These are phyloP conservation scores for Morinoia aosen DNA, from an alignment of 2,888 invertebrate species.

Conservation along the genomic window DNA sequence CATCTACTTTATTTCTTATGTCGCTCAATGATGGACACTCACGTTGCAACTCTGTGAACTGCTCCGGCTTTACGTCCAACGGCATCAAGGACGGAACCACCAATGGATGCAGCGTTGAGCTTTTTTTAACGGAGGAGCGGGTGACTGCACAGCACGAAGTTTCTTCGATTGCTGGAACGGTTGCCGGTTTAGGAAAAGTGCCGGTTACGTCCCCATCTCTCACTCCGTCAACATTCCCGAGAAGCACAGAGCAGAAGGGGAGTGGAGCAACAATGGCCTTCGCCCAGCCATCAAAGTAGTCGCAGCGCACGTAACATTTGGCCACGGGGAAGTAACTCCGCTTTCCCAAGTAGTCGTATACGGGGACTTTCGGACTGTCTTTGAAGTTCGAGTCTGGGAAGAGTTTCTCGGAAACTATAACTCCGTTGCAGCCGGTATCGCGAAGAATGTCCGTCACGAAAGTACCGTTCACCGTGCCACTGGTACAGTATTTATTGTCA, in stretches of 20 bases:
- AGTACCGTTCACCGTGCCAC: slow-evolving; percentile 43
- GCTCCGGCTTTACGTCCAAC: too few relatives aligned
- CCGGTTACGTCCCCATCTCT: neutral
- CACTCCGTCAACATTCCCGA: slow-evolving; percentile 42
- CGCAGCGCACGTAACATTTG: neutral
- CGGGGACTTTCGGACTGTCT: slow-evolving; percentile 2
- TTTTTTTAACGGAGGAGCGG: neutral
- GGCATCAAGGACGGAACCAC: neutral
- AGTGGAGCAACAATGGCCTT: slow-evolving; percentile 53
- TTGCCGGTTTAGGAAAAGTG: too few relatives aligned
- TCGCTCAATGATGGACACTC: slow-evolving; percentile 4
- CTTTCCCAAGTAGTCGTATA: slow-evolving; percentile 41
- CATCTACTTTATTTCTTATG: neutral
- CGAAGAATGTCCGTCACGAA: too few relatives aligned
- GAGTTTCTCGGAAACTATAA: slow-evolving; percentile 40
- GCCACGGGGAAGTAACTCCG: neutral
- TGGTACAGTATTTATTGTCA: neutral
- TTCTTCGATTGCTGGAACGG: neutral
- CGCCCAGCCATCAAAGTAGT: slow-evolving; percentile 44
- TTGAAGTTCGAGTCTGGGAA: slow-evolving; percentile 30
- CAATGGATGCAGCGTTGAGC: slow-evolving; percentile 19
- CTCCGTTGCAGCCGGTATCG: slow-evolving; percentile 53
- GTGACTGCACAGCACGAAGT: neutral
- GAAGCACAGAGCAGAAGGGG: neutral
- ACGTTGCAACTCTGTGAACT: neutral